Percentiles rank a stretch among this genome's conserved stretches.
Conservation (phyloP, 2,113 vertebrate genomes). For the Tor tambroides region DNA sequence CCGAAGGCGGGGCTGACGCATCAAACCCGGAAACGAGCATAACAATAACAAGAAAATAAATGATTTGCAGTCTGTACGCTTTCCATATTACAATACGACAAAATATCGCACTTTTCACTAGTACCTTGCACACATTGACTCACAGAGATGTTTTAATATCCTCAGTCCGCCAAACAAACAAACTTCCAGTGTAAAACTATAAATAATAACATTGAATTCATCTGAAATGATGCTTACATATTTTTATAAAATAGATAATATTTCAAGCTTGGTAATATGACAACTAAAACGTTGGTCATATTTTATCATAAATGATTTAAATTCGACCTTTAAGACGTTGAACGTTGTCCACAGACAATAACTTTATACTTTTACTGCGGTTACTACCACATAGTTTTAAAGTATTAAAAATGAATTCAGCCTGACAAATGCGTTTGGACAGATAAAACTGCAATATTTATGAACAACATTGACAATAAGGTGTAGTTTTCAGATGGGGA, state of each 20-base stretch:
- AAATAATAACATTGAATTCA: neutral
- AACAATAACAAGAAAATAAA: conserved; percentile 32
- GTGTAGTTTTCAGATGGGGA: neutral
- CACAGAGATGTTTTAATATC: neutral
- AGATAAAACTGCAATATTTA: neutral
- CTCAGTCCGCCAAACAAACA: neutral
- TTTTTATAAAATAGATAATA: neutral
- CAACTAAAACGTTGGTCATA: neutral
- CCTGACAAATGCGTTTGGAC: no score
- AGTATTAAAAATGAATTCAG: neutral
- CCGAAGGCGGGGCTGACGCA: neutral
- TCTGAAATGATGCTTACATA: neutral
- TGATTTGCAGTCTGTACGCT: neutral
- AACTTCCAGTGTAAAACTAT: neutral
- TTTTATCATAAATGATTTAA: neutral
- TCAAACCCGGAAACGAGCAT: conserved; percentile 20
- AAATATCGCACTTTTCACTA: neutral
- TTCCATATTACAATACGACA: neutral
- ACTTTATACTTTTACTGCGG: neutral
- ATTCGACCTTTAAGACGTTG: neutral
- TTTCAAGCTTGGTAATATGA: neutral
- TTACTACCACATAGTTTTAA: neutral
- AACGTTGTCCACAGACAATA: neutral
- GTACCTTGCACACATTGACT: neutral
- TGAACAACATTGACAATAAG: neutral